These are phyloP conservation scores for Varecia variegata DNA, from an alignment of 2,797 vertebrate genomes.

Conservation along the genomic window DNA sequence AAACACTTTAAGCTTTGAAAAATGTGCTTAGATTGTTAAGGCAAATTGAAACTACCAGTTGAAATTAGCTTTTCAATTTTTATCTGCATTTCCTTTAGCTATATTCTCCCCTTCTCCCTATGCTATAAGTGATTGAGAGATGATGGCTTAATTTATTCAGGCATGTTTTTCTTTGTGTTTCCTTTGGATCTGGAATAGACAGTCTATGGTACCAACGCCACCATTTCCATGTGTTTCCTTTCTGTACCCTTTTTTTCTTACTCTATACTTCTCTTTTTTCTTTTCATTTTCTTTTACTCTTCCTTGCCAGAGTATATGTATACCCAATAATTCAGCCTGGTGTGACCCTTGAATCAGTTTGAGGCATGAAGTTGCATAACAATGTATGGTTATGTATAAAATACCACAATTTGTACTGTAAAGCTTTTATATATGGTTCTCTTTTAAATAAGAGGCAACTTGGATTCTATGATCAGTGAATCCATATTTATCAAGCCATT, in stretches of 20 bases:
- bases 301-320: neutral
- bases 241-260: neutral
- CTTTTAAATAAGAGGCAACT: neutral
- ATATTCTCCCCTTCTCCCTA: neutral
- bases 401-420: neutral
- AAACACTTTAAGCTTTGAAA: slow-evolving; percentile 58
- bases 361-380: slow-evolving; percentile 9
- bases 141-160: neutral
- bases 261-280: neutral
- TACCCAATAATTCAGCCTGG: neutral
- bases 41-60: slow-evolving; percentile 20
- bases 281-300: neutral
- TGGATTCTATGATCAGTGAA: neutral
- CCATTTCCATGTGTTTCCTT: neutral
- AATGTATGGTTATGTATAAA: neutral
- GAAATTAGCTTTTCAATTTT: slow-evolving; percentile 16
- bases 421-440: neutral
- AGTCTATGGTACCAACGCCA: neutral
- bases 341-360: neutral
- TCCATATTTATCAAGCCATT: slow-evolving; percentile 3
- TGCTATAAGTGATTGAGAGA: neutral
- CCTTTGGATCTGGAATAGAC: neutral
- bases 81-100: slow-evolving; percentile 12
- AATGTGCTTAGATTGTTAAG: slow-evolving; percentile 40
- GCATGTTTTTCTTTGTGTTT: neutral